Conservation (phyloP, 2,888 invertebrate genomes). For the Dioctria rufipes region DNA sequence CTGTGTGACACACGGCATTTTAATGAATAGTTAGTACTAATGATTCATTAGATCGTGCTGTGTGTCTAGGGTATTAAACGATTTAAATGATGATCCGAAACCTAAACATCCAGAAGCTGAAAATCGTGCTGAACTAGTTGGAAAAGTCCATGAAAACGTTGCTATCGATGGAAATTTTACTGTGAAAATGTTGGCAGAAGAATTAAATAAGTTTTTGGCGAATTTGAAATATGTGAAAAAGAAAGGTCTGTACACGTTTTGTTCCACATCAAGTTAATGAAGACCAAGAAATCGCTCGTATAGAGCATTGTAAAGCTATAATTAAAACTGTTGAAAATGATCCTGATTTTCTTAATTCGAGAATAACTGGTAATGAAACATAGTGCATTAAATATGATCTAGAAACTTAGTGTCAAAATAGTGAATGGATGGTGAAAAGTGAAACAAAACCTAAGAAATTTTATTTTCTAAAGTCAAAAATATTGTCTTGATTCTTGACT, state of each 20-base stretch:
- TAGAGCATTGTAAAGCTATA: slow-evolving; percentile 51
- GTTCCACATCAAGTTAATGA: slow-evolving; percentile 46
- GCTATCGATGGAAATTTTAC: background rate
- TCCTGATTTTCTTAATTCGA: slow-evolving; percentile 8
- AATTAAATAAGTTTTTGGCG: background rate
- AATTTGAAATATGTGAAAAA: background rate
- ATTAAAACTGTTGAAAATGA: slow-evolving; percentile 37
- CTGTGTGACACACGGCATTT: no score
- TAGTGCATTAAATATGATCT: slow-evolving; percentile 42
- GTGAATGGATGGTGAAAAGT: slow-evolving; percentile 37
- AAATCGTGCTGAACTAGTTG: background rate
- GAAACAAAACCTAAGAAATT: slow-evolving; percentile 39
- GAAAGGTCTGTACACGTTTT: slow-evolving; percentile 48
- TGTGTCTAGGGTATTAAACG: no score
- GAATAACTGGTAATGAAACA: slow-evolving; percentile 52
- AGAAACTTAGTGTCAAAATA: slow-evolving; percentile 49
- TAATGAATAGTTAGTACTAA: no score
- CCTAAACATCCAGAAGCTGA: background rate
- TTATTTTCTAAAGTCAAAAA: slow-evolving; percentile 21
- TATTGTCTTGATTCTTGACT: no score
- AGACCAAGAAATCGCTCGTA: slow-evolving; percentile 36
- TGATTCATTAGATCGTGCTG: no score
- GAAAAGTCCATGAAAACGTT: background rate
- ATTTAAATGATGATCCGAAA: no score
- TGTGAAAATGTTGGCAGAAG: background rate